Evolutionary conservation across 2,113 vertebrate species (phyloP).

Genomic region (Raphicerus campestris): DNA sequence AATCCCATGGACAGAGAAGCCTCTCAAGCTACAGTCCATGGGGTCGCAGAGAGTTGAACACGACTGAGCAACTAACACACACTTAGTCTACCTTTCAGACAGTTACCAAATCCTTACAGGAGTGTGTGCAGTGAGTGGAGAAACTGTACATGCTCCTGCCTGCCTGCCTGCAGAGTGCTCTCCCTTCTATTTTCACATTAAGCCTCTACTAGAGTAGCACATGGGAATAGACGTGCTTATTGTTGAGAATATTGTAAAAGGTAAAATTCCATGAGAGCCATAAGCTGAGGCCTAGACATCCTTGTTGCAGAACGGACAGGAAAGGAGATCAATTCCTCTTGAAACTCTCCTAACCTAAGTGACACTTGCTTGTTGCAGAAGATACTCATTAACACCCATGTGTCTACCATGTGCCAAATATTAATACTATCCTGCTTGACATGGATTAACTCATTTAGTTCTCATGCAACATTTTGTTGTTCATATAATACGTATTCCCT

Average conservation of each 20-base stretch:
- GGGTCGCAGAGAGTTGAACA: neutral
- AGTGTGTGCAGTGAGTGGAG: neutral
- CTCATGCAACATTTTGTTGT: neutral
- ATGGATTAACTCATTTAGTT: neutral
- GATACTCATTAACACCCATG: neutral
- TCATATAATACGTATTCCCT: neutral
- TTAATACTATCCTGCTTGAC: neutral
- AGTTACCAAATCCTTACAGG: neutral
- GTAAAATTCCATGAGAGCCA: neutral
- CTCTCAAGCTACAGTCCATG: neutral
- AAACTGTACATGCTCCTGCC: neutral
- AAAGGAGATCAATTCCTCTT: neutral
- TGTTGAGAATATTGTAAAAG: constrained; percentile 16
- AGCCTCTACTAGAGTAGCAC: neutral
- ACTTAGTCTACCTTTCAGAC: neutral
- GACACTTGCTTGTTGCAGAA: neutral
- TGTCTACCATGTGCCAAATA: neutral
- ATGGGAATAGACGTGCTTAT: neutral
- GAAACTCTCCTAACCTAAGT: neutral
- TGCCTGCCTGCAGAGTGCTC: neutral
- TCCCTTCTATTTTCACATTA: neutral
- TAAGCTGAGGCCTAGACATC: neutral
- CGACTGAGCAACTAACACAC: neutral
- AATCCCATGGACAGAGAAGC: neutral
- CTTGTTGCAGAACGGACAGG: neutral